Percentiles rank a stretch among this genome's conserved stretches.
Evolutionary conservation across 2,797 vertebrate species (phyloP).

Genomic region (Lates japonicus): DNA sequence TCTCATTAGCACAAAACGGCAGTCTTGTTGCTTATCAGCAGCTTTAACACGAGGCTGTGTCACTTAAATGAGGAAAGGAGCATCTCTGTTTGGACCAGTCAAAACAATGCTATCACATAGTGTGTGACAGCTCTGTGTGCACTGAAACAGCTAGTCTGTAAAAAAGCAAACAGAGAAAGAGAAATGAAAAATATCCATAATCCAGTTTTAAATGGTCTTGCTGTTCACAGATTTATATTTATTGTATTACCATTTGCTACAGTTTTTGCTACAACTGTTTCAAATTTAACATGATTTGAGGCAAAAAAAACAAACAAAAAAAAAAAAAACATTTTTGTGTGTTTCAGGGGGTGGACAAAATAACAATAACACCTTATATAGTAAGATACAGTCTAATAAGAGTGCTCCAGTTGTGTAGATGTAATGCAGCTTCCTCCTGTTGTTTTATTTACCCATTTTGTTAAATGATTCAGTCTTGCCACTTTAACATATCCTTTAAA

Average conservation of each 20-base stretch:
- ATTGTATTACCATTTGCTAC: background rate
- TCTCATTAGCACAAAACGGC: slow-evolving; percentile 58
- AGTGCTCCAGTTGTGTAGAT: too few species aligned
- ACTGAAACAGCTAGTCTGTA: background rate
- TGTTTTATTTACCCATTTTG: background rate
- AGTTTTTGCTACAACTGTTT: background rate
- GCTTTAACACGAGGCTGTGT: slow-evolving; percentile 60
- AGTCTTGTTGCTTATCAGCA: slow-evolving; percentile 62
- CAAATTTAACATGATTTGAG: background rate
- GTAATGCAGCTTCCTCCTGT: background rate
- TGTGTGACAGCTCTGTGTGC: background rate
- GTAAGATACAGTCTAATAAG: background rate
- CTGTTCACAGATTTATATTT: background rate
- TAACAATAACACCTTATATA: background rate
- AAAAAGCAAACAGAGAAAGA: background rate
- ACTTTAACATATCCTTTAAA: background rate
- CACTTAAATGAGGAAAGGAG: slow-evolving; percentile 67
- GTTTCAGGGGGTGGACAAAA: background rate
- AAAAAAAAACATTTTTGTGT: background rate
- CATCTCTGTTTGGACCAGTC: slow-evolving; percentile 47
- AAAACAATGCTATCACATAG: slow-evolving; percentile 32
- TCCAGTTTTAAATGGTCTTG: background rate
- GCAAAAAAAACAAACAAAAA: too few species aligned
- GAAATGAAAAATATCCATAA: background rate
- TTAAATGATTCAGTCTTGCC: background rate